Base-by-base conservation (phyloP, 1,140 invertebrate species). In the Pseudachorutes palmiensis region DNA sequence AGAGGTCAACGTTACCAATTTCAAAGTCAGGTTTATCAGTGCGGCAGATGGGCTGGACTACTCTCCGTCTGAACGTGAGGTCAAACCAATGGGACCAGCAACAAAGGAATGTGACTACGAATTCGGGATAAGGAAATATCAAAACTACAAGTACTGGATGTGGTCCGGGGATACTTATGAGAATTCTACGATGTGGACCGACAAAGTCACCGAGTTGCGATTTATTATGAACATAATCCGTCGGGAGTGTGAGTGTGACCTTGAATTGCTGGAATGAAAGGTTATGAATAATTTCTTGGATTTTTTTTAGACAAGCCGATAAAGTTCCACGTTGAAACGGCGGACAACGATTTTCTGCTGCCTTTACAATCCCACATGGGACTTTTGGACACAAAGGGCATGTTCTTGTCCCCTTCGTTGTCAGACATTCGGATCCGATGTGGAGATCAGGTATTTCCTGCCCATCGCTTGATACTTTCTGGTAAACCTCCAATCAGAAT, bases 391-490 rank as follows among this genome's bases (percentile, higher is more conserved):
- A 67, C 58, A 19, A 45, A 65, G 2, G 9, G 45, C 0, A 60
- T 61, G 59, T 71, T 71, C 49, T 24, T 71, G 9, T 55, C 45
- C 0, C 28, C 30, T n/a, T 22, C 61, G 48, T 61, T 61, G 16
- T 65, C 70, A 16, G 70, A 71, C 49, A 33, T 71, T 3, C 24
- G 12, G 2, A 57, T 71, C 29, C 0, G 22, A 16, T 71, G 70
- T 31, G 66, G 64, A 48, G 41, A 49, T 16, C 14, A n/a, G 9
- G 49, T 41, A 41, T 67, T 67, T 65, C 69, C 69, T 19, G 69
- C 59, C 19, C 69, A 70, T 29, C 65, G 65, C 16, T 12, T 70
- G 2, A 36, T 70, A 12, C 59, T 70, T 12, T 45, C 69, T 32
- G 60, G 68, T 70, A 63, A 55, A 19, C 51, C 5, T 12, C 24